Evolutionary conservation across 1,140 invertebrate species (phyloP).

Genomic region (Drosophila athabasca): DNA sequence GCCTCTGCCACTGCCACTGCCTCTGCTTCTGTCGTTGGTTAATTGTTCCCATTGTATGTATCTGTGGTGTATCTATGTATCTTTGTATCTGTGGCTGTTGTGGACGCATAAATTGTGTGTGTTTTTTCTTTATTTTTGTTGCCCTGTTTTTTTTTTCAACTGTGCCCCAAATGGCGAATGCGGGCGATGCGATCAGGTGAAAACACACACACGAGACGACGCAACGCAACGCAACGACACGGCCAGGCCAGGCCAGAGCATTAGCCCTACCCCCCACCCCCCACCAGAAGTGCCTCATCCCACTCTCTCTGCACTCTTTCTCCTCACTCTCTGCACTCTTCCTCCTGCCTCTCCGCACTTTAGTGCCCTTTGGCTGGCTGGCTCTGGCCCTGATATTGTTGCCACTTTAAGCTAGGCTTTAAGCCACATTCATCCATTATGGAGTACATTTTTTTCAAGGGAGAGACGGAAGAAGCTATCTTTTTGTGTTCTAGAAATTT

Average conservation of each 20-base stretch:
- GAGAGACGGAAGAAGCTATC: too few relatives aligned
- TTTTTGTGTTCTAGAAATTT: too few relatives aligned
- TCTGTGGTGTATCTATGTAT: too few relatives aligned
- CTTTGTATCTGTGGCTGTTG: too few relatives aligned
- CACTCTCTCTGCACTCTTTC: background rate
- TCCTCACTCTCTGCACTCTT: background rate
- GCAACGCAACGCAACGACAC: slow-evolving; percentile 34
- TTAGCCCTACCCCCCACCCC: slow-evolving; percentile 2
- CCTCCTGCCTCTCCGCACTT: too few relatives aligned
- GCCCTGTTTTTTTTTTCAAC: slow-evolving; percentile 15
- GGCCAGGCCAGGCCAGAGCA: slow-evolving; percentile 14
- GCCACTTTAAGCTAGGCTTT: slow-evolving; percentile 31
- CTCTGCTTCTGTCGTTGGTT: slow-evolving; percentile 33
- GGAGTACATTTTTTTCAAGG: too few relatives aligned
- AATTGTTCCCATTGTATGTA: slow-evolving; percentile 49
- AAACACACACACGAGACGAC: slow-evolving; percentile 30
- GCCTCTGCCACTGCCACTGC: too few relatives aligned
- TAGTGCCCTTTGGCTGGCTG: slow-evolving; percentile 11
- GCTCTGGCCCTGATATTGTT: slow-evolving; percentile 49
- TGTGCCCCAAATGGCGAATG: slow-evolving; percentile 72
- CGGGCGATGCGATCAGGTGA: slow-evolving; percentile 72
- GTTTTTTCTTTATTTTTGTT: slow-evolving; percentile 60
- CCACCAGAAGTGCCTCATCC: slow-evolving; percentile 6
- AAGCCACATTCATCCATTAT: too few relatives aligned
- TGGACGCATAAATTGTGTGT: slow-evolving; percentile 76